Evolutionary conservation across 2,888 invertebrate species (phyloP).

Genomic region (Zelleria hepariella): DNA sequence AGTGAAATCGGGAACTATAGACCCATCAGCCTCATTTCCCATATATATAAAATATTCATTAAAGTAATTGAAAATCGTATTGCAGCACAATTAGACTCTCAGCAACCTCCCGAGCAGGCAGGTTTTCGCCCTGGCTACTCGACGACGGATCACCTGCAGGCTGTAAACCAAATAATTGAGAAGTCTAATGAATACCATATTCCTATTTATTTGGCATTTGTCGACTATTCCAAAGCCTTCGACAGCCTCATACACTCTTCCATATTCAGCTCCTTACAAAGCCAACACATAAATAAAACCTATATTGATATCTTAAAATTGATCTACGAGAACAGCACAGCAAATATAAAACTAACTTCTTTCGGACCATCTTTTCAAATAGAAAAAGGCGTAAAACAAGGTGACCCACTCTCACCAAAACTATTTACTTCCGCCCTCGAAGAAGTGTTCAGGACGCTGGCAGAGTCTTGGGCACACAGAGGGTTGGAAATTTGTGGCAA

Average conservation of each 20-base stretch:
- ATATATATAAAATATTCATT: no score
- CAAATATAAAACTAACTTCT: background rate
- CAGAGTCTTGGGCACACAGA: no score
- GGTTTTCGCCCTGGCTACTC: background rate
- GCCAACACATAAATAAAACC: background rate
- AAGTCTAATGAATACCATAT: background rate
- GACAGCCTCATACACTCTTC: slow-evolving; percentile 1
- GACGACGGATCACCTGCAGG: background rate
- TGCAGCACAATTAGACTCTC: no score
- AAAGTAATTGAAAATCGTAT: no score
- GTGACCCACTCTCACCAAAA: background rate
- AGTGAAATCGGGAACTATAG: no score
- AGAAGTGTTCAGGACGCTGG: background rate
- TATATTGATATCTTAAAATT: background rate
- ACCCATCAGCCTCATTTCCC: no score
- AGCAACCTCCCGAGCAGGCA: no score
- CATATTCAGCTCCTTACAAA: background rate
- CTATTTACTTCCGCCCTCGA: background rate
- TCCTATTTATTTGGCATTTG: background rate
- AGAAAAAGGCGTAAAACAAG: background rate
- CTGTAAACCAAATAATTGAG: background rate
- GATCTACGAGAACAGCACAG: background rate
- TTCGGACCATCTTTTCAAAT: background rate
- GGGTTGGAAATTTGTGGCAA: no score
- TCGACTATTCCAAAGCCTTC: background rate